phyloP scores from a whole-genome alignment of 2,888 invertebrate species.

The Taphrorychus bicolor region DNA sequence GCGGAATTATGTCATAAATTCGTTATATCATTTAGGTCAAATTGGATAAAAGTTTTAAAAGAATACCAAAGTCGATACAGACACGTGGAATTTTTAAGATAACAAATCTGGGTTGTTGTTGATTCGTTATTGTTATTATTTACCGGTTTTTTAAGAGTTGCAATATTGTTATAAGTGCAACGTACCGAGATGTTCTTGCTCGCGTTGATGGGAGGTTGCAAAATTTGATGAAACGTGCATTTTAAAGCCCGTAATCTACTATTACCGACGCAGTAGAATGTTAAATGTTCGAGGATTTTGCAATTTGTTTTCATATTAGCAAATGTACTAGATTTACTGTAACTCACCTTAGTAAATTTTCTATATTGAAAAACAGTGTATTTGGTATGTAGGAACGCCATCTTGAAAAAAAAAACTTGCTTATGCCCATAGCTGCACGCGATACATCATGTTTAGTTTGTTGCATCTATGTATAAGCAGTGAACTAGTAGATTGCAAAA shows the following conservation, averaged over 20 bases:
- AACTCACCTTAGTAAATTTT: neutral
- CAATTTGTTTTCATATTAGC: neutral
- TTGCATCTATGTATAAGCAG: too few relatives aligned
- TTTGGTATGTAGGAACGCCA: too few relatives aligned
- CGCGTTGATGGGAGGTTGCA: neutral
- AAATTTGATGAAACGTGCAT: conserved; percentile 13
- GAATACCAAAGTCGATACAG: neutral
- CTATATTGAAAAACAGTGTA: neutral
- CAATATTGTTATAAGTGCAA: conserved; percentile 18
- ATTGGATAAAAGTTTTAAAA: conserved; percentile 4
- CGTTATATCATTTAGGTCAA: conserved; percentile 17
- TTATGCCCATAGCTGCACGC: too few relatives aligned
- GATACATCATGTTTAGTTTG: too few relatives aligned
- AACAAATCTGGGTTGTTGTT: conserved; percentile 25
- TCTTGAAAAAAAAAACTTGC: too few relatives aligned
- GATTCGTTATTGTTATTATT: conserved; percentile 29
- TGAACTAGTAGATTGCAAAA: too few relatives aligned
- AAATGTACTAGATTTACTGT: neutral
- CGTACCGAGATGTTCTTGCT: conserved; percentile 9
- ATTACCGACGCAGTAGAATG: conserved; percentile 2
- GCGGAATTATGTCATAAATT: conserved; percentile 2
- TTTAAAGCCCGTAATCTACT: conserved; percentile 1
- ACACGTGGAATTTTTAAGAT: conserved; percentile 23
- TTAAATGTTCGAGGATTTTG: conserved; percentile 5
- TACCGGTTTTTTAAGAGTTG: conserved; percentile 7